phyloP scores from a whole-genome alignment of 1,140 invertebrate genomes.

The Hestina assimilis region DNA sequence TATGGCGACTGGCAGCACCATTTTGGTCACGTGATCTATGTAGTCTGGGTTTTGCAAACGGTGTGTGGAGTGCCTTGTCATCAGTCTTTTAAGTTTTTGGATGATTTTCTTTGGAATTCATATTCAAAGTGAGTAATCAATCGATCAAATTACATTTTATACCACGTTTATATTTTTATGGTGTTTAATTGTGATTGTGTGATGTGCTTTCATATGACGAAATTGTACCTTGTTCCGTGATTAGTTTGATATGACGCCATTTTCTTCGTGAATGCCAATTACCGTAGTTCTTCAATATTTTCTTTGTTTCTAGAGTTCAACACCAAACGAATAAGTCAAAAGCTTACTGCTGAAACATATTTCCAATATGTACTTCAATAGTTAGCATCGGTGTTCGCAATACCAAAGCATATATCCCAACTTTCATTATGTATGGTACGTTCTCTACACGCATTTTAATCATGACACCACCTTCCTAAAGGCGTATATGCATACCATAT shows the following conservation, averaged over 20 bases:
- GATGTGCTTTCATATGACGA: constrained; percentile 66
- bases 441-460: constrained; percentile 57
- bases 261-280: constrained; percentile 79
- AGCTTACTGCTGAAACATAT: constrained; percentile 1
- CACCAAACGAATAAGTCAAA: constrained; percentile 5
- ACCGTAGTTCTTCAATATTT: constrained; percentile 69
- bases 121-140: constrained; percentile 77
- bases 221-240: constrained; percentile 76
- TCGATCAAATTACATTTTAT: constrained; percentile 53
- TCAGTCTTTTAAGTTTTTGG: constrained; percentile 77
- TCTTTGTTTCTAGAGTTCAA: constrained; percentile 40
- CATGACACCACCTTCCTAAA: constrained; percentile 55
- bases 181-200: constrained; percentile 58
- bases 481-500: constrained; percentile 41
- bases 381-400: neutral
- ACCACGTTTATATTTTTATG: constrained; percentile 51
- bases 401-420: neutral
- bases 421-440: constrained; percentile 34
- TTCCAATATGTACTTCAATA: constrained; percentile 1
- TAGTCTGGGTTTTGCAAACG: constrained; percentile 78
- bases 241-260: constrained; percentile 78
- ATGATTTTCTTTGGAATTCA: constrained; percentile 78
- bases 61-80: constrained; percentile 79
- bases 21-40: constrained; percentile 68
- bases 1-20: constrained; percentile 40